Percentiles rank a stretch among this genome's conserved stretches.
phyloP scores from a whole-genome alignment of 2,888 invertebrate species.

The Nomada lathburiana region DNA sequence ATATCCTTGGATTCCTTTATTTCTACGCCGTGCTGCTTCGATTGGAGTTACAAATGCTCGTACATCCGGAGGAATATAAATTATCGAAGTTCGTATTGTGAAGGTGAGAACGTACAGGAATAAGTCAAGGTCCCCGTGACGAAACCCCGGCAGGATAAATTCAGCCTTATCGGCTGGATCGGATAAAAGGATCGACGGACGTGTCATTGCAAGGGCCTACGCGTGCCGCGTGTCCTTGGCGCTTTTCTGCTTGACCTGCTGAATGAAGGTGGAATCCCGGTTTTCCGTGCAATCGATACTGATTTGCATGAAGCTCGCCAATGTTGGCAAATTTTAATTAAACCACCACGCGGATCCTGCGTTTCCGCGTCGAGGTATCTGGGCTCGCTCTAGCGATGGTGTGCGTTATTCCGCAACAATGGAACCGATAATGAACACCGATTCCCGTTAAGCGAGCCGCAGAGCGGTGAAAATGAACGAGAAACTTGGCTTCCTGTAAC shows the following conservation, averaged over 20 bases:
- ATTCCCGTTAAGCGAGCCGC: slow-evolving; percentile 7
- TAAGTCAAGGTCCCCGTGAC: not conserved
- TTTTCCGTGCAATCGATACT: slow-evolving; percentile 57
- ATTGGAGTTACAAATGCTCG: slow-evolving; percentile 78
- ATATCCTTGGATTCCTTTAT: slow-evolving; percentile 79
- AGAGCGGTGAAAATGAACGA: not conserved
- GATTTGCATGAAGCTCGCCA: slow-evolving; percentile 62
- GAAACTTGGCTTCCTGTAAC: not conserved
- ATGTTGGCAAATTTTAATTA: slow-evolving; percentile 61
- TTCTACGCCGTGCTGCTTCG: slow-evolving; percentile 78
- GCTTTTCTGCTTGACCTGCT: slow-evolving; percentile 12
- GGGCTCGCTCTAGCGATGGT: not conserved
- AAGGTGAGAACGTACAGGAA: slow-evolving; percentile 11
- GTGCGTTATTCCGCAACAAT: slow-evolving; percentile 29
- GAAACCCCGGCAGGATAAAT: not conserved
- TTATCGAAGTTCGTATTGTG: slow-evolving; percentile 78
- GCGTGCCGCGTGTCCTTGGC: slow-evolving; percentile 2
- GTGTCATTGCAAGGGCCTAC: not conserved
- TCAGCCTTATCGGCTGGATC: not conserved
- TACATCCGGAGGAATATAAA: slow-evolving; percentile 77
- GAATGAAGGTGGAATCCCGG: slow-evolving; percentile 32
- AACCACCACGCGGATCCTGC: slow-evolving; percentile 6
- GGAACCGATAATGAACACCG: slow-evolving; percentile 36
- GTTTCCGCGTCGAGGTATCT: slow-evolving; percentile 27
- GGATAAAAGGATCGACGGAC: not conserved